Conservation (phyloP, 1,140 invertebrate species). For the Steinernema khuongi region DNA sequence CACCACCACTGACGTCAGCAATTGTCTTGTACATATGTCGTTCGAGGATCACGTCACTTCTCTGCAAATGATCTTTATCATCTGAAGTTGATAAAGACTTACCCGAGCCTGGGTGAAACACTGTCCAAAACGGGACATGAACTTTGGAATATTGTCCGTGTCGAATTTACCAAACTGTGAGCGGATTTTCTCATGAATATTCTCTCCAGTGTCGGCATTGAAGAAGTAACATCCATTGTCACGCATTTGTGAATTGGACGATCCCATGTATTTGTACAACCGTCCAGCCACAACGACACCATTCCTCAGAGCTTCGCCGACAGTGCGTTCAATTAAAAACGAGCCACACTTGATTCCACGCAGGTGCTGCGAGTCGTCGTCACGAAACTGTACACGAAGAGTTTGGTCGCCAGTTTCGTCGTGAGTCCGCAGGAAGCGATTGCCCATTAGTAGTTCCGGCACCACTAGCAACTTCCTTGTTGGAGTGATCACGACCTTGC, state of each 20-base stretch:
- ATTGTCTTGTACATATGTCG: constrained; percentile 17
- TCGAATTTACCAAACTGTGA: constrained; percentile 44
- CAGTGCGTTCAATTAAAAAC: constrained; percentile 20
- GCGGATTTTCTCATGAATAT: constrained; percentile 24
- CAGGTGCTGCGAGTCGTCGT: constrained; percentile 30
- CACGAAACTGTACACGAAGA: constrained; percentile 31
- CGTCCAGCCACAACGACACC: constrained; percentile 25
- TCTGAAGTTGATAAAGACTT: constrained; percentile 16
- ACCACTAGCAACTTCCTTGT: constrained; percentile 42
- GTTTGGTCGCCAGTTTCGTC: constrained; percentile 35
- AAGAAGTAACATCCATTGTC: constrained; percentile 52
- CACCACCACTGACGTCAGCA: constrained; percentile 17
- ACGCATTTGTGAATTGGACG: constrained; percentile 52
- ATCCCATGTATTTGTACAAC: constrained; percentile 50
- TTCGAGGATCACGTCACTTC: constrained; percentile 1
- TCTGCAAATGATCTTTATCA: not conserved
- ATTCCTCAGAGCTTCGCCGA: constrained; percentile 16
- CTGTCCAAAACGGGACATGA: constrained; percentile 53
- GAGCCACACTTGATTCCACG: constrained; percentile 11
- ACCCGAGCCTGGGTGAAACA: constrained; percentile 51
- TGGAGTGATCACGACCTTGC: constrained; percentile 45
- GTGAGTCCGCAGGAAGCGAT: constrained; percentile 46
- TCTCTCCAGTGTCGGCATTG: constrained; percentile 23
- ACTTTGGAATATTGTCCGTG: constrained; percentile 47
- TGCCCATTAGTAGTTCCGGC: constrained; percentile 44